Evolutionary conservation across 2,797 vertebrate genomes (phyloP), one percentile per base, ranked within the genome.

Genomic region (Sparus aurata): DNA sequence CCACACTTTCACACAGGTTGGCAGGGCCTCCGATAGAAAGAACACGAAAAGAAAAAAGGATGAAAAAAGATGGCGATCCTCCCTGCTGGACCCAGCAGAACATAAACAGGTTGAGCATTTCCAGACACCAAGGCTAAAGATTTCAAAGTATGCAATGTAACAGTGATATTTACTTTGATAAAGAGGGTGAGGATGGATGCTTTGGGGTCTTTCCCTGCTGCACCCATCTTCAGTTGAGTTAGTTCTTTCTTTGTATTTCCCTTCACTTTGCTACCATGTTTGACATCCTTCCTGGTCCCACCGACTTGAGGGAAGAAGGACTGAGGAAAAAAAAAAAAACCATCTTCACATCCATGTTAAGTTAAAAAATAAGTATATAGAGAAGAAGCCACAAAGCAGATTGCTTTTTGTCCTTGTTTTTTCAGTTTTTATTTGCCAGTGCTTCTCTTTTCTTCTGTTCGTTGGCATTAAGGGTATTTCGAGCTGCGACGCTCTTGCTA

Each of bases 211-310:
- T 46, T 77, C 79, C 77, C 85, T 82, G 83, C 73, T 54, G 82
- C 89, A 80, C 84, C 80, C 76, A 47, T 77, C 77, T 27, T 91
- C 89, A 68, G 68, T 74, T 72, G 74, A 87, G 86, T 85, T 69
- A 86, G 83, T 91, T 87, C 88, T 80, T 78, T 88, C 85, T 92
- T 91, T 92, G 91, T 59, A 83, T 88, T 91, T 92, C 91, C 93
- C 91, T 94, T 95, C 92, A 90, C 89, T 93, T 95, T 96, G 95
- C 95, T 95, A 95, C 94, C 87, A 59, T 93, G 88, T 94, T 83
- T 80, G 57, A 92, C 85, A 85, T 94, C 94, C 89, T 93, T 93
- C 90, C 86, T 85, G 91, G 87, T 92, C 92, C 90, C 87, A 81
- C 66, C 46, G 68, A 92, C 87, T 83, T 61, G 80, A 91, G 86